These are phyloP conservation scores for Heliconius ethilla DNA, from an alignment of 2,888 invertebrate genomes.

Conservation along the genomic window DNA sequence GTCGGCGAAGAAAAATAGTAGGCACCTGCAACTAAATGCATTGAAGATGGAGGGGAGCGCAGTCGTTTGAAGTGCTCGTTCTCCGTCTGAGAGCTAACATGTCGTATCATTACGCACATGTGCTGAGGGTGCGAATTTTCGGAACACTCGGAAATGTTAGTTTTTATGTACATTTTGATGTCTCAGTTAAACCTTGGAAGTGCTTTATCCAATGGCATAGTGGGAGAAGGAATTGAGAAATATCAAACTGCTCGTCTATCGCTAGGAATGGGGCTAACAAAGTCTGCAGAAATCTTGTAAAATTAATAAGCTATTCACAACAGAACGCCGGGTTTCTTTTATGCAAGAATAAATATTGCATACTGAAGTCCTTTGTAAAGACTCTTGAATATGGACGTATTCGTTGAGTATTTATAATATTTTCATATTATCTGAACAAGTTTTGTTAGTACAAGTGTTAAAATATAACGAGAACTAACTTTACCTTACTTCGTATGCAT, in stretches of 20 bases:
- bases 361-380: slow-evolving; percentile 36
- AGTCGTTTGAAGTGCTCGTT: slow-evolving; percentile 73
- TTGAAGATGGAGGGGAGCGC: slow-evolving; percentile 51
- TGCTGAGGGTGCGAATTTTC: slow-evolving; percentile 60
- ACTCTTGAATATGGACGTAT: slow-evolving; percentile 33
- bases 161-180: slow-evolving; percentile 41
- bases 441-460: slow-evolving; percentile 30
- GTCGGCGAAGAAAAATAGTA: slow-evolving; percentile 75
- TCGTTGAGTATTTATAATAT: slow-evolving; percentile 31
- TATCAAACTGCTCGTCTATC: background rate
- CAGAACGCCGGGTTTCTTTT: slow-evolving; percentile 27
- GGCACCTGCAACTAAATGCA: slow-evolving; percentile 80
- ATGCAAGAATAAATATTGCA: slow-evolving; percentile 37
- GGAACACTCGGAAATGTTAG: slow-evolving; percentile 49
- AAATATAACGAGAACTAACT: slow-evolving; percentile 16
- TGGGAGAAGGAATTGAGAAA: background rate
- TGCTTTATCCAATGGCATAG: slow-evolving; percentile 4
- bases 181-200: slow-evolving; percentile 30
- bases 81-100: slow-evolving; percentile 64
- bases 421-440: slow-evolving; percentile 26
- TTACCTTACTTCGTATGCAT: background rate
- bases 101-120: slow-evolving; percentile 69
- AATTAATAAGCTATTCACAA: slow-evolving; percentile 34
- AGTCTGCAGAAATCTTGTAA: slow-evolving; percentile 31
- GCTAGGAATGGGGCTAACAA: background rate